These are phyloP conservation scores for Anguilla pacifica DNA, from an alignment of 2,797 vertebrate species.

Conservation along the genomic window DNA sequence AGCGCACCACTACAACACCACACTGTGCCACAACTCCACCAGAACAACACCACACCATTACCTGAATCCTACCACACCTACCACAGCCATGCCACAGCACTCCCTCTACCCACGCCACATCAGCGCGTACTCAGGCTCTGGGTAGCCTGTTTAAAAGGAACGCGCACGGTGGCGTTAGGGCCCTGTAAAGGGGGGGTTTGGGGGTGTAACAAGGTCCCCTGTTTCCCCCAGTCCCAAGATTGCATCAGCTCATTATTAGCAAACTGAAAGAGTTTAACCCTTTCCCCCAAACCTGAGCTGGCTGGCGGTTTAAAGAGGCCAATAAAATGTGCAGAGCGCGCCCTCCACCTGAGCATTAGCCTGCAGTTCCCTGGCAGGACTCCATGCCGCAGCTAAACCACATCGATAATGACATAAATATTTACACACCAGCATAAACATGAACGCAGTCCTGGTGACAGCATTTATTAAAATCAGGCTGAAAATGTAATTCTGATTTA, in stretches of 20 bases:
- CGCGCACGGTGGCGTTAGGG: too few relatives aligned
- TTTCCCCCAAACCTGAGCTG: neutral
- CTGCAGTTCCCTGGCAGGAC: neutral
- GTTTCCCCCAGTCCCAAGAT: neutral
- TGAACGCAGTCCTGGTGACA: constrained; percentile 15
- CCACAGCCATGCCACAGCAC: neutral
- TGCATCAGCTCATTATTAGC: constrained; percentile 16
- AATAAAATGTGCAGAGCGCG: neutral
- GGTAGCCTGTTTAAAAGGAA: neutral
- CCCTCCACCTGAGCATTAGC: neutral
- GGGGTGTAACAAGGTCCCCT: neutral
- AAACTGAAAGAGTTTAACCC: neutral
- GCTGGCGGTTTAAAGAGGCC: neutral
- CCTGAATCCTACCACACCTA: neutral
- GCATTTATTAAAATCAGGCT: constrained; percentile 27
- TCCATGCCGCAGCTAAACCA: neutral
- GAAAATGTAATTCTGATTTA: constrained; percentile 44
- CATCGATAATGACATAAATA: constrained; percentile 32
- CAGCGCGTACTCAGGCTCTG: neutral
- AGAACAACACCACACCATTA: too few relatives aligned
- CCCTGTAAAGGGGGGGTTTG: neutral
- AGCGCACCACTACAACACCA: neutral
- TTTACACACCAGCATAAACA: constrained; percentile 34
- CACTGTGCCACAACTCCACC: neutral
- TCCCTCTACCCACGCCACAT: neutral